A percentile compares a stretch with the other conserved stretches of the same genome.
These are phyloP conservation scores for Lordiphosa clarofinis DNA, from an alignment of 1,140 invertebrate genomes.

Conservation along the genomic window DNA sequence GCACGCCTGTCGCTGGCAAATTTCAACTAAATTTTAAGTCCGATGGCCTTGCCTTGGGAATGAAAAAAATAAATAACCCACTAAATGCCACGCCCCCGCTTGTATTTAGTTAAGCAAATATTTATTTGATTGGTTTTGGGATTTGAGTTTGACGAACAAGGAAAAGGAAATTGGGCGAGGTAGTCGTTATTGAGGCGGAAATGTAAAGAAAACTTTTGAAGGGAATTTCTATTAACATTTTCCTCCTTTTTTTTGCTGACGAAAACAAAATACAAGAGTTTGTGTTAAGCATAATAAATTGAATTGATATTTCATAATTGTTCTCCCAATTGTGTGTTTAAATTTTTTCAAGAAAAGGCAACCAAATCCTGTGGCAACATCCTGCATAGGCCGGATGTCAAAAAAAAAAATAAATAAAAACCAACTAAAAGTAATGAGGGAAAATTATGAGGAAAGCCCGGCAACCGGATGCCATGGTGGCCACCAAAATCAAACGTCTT, in stretches of 20 bases:
- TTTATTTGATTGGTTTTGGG: constrained; percentile 72
- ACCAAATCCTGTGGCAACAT: constrained; percentile 37
- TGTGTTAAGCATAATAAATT: no score
- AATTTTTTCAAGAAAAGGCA: constrained; percentile 14
- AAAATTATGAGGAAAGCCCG: constrained; percentile 35
- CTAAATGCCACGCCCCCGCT: constrained; percentile 22
- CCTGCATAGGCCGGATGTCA: constrained; percentile 51
- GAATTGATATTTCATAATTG: constrained; percentile 3
- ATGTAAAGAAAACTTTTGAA: constrained; percentile 41
- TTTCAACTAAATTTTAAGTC: constrained; percentile 71
- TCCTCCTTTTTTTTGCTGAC: no score
- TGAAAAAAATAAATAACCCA: not conserved
- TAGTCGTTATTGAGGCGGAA: constrained; percentile 47
- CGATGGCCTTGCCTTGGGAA: constrained; percentile 45
- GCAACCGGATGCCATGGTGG: constrained; percentile 25
- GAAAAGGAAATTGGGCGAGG: constrained; percentile 65
- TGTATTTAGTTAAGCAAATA: constrained; percentile 74
- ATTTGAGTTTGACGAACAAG: constrained; percentile 37
- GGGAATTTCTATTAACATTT: constrained; percentile 16
- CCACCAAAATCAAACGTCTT: not conserved
- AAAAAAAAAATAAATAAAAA: constrained; percentile 49
- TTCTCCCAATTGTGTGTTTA: no score
- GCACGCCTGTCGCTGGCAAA: constrained; percentile 61
- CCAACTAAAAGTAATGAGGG: constrained; percentile 54
- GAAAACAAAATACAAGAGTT: no score